Evolutionary conservation across 1,140 invertebrate genomes (phyloP).

Genomic region (Ips typographus): DNA sequence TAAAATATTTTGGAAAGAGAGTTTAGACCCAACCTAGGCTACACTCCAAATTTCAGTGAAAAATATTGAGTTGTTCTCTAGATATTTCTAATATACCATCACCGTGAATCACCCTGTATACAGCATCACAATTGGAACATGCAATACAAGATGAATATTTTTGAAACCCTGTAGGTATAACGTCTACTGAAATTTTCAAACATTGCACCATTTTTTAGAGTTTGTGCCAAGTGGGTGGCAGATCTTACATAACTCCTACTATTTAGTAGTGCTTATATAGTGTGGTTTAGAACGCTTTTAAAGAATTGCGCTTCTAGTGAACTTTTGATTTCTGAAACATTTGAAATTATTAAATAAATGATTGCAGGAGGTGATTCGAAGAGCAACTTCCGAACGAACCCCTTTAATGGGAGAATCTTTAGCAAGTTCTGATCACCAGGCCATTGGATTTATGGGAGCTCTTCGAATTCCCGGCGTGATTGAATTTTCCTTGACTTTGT

Average conservation of each 20-base stretch:
- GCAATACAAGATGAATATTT: no score
- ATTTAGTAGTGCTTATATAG: background rate
- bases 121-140: no score
- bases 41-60: no score
- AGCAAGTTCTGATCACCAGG: constrained; percentile 52
- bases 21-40: no score
- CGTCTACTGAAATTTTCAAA: no score
- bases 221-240: no score
- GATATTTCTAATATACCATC: no score
- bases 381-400: constrained; percentile 53
- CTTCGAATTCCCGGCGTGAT: constrained; percentile 88
- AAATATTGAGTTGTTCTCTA: no score
- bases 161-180: no score
- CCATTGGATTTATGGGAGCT: constrained; percentile 78
- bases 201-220: no score
- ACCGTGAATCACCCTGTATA: no score
- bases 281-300: background rate
- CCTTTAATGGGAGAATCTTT: constrained; percentile 46
- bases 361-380: constrained; percentile 54
- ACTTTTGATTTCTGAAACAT: background rate
- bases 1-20: no score
- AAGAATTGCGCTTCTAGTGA: background rate
- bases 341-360: background rate
- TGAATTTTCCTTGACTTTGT: constrained; percentile 91
- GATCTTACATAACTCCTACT: background rate